Conservation (phyloP, 2,888 invertebrate genomes). For the Argyra leucocephala region DNA sequence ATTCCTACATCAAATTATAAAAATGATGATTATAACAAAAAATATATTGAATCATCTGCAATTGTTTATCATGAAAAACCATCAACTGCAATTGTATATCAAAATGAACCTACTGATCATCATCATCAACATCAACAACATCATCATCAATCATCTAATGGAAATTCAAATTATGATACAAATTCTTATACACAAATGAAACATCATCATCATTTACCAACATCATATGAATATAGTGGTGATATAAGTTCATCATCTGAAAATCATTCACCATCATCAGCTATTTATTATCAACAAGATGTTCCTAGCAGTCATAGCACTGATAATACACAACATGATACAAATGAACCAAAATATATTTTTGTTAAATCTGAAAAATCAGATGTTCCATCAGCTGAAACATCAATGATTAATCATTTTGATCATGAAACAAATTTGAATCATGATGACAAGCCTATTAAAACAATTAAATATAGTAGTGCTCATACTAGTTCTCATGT, state of each 20-base stretch:
- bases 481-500: slow-evolving; percentile 11
- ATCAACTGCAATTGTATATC: neutral
- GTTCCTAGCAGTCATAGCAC: neutral
- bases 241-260: neutral
- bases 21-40: neutral
- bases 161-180: neutral
- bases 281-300: neutral
- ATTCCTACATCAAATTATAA: neutral
- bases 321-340: neutral
- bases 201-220: neutral
- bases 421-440: neutral
- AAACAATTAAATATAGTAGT: neutral
- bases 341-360: neutral
- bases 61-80: neutral
- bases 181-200: neutral
- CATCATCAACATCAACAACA: neutral
- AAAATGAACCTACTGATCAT: neutral
- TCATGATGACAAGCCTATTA: neutral
- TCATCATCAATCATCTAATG: neutral
- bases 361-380: neutral
- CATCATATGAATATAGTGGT: neutral
- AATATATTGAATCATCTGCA: neutral
- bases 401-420: neutral
- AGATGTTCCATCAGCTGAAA: neutral
- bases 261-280: neutral